Conservation (phyloP, 2,797 vertebrate genomes). For the Podarcis lilfordi region DNA sequence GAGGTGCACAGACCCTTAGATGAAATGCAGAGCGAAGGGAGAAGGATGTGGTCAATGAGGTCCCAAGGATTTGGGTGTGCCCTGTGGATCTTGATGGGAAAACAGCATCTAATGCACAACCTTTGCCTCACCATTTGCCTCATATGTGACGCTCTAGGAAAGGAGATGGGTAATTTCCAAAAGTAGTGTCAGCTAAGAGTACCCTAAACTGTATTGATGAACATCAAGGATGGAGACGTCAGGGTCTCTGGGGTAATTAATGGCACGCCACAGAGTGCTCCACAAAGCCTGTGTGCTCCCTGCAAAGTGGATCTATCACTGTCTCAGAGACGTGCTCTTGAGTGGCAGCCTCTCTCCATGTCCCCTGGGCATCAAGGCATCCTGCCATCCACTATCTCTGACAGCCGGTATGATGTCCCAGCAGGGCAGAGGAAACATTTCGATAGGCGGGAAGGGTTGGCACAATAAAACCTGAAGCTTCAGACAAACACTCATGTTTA, state of each 20-base stretch:
- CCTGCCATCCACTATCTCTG: conserved; percentile 13
- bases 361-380: conserved; percentile 4
- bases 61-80: not conserved
- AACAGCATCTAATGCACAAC: not conserved
- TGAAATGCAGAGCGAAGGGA: not conserved
- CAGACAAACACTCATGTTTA: not conserved
- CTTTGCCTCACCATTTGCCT: not conserved
- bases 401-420: conserved; percentile 4
- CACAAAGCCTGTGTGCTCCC: not conserved
- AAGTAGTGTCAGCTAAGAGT: not conserved
- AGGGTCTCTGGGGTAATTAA: conserved; percentile 3
- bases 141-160: not conserved
- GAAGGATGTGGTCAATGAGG: not conserved
- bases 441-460: not conserved
- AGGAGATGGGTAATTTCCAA: not conserved
- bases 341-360: not conserved
- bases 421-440: not conserved
- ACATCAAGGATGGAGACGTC: not conserved
- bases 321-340: not conserved
- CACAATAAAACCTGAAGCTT: not conserved
- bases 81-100: not conserved
- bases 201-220: not conserved
- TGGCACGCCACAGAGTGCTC: not conserved
- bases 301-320: not conserved
- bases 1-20: not conserved